Conservation (phyloP, 2,113 vertebrate genomes). For the Gasterosteus aculeatus region DNA sequence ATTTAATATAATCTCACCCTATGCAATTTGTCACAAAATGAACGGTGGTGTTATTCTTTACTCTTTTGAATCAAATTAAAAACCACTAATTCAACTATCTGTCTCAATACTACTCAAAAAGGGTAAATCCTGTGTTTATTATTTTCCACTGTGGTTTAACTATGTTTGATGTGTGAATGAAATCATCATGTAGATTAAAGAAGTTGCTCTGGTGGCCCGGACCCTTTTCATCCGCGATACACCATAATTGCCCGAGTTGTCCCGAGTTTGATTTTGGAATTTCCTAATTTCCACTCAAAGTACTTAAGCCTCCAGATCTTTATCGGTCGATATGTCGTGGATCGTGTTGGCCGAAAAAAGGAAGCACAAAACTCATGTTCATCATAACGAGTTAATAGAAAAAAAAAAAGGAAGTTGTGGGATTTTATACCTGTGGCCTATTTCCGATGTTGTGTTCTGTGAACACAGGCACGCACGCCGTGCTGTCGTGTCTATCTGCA, state of each 20-base stretch:
- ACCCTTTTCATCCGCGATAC: background rate
- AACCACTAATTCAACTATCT: background rate
- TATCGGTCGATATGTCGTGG: background rate
- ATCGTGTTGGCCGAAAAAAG: background rate
- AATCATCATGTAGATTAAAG: background rate
- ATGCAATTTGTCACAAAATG: background rate
- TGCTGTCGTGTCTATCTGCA: conserved; percentile 34
- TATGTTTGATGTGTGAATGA: background rate
- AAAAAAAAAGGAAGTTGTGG: no score
- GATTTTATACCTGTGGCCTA: no score
- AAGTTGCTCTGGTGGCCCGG: background rate
- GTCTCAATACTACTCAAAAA: background rate
- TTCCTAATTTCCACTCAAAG: background rate
- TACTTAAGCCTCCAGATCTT: background rate
- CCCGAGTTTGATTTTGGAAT: background rate
- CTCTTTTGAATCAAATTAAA: no score
- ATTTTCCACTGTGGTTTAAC: conserved; percentile 1
- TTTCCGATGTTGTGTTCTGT: conserved; percentile 9
- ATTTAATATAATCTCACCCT: background rate
- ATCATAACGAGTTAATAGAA: no score
- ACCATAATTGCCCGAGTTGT: background rate
- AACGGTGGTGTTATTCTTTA: no score
- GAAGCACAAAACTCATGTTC: background rate
- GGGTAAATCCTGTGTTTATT: no score
- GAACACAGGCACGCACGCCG: background rate